phyloP scores from a whole-genome alignment of 2,888 invertebrate species.

The Eucera pruinosa region DNA sequence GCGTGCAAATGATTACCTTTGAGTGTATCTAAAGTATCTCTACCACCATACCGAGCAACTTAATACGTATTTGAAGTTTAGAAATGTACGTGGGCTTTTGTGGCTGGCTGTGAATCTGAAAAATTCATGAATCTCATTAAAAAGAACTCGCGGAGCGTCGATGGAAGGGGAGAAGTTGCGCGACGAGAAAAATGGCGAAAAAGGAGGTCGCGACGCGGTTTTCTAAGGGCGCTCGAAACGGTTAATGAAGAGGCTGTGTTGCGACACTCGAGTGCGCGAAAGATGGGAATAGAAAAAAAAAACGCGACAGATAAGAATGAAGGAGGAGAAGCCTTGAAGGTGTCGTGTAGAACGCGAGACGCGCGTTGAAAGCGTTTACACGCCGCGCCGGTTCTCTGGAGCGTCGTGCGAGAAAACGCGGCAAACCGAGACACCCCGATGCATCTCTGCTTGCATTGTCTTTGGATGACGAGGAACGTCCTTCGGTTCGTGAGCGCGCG shows the following conservation, averaged over 20 bases:
- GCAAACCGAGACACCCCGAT: constrained; percentile 20
- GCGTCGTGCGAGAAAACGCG: constrained; percentile 49
- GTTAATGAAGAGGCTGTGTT: constrained; percentile 33
- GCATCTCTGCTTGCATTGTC: constrained; percentile 62
- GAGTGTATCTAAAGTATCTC: too few relatives aligned
- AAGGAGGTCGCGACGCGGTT: constrained; percentile 31
- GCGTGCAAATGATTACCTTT: too few relatives aligned
- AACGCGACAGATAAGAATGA: constrained; percentile 16
- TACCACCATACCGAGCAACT: too few relatives aligned
- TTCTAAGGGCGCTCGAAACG: constrained; percentile 11
- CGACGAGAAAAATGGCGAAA: constrained; percentile 11
- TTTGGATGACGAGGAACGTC: constrained; percentile 60
- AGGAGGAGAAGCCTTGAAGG: constrained; percentile 52
- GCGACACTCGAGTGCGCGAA: constrained; percentile 13
- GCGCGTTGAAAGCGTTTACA: constrained; percentile 54
- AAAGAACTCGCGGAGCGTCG: not conserved
- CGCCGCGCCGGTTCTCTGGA: constrained; percentile 25
- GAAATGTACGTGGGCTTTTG: too few relatives aligned
- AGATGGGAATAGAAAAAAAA: constrained; percentile 12
- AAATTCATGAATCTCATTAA: not conserved
- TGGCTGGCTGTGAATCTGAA: too few relatives aligned
- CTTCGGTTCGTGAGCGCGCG: constrained; percentile 46
- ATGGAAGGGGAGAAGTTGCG: not conserved
- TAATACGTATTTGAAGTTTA: too few relatives aligned
- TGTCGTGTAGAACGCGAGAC: constrained; percentile 57